Conservation (phyloP, 1,140 invertebrate genomes). For the Homalodisca vitripennis region DNA sequence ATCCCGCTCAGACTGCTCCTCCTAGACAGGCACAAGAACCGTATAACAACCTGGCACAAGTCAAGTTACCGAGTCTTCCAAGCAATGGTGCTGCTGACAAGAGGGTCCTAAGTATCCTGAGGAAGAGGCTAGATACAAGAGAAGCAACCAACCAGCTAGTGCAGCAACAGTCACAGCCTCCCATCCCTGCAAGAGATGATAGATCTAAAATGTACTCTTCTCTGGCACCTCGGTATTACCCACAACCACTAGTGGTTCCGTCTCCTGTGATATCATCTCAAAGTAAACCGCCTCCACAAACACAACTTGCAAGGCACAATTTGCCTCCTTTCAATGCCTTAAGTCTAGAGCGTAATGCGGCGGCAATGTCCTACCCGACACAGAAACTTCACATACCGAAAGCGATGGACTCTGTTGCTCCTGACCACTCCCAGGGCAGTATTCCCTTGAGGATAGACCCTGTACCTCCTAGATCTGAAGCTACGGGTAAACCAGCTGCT, state of each 20-base stretch:
- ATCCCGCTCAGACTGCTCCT: slow-evolving; percentile 3
- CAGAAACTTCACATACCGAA: slow-evolving; percentile 64
- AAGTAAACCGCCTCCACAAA: slow-evolving; percentile 1
- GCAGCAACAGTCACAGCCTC: slow-evolving; percentile 44
- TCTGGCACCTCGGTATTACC: slow-evolving; percentile 27
- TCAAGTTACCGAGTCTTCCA: not conserved
- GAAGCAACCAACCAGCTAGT: slow-evolving; percentile 55
- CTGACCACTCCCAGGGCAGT: slow-evolving; percentile 40
- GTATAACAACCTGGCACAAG: not conserved
- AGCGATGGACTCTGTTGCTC: slow-evolving; percentile 60
- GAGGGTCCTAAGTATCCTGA: slow-evolving; percentile 62
- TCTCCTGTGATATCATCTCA: not conserved
- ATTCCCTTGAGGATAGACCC: slow-evolving; percentile 40
- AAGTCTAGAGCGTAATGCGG: slow-evolving; percentile 45
- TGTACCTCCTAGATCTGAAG: slow-evolving; percentile 30
- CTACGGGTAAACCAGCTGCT: slow-evolving; percentile 6
- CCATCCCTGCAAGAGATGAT: slow-evolving; percentile 36
- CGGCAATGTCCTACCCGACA: slow-evolving; percentile 50
- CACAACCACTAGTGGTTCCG: slow-evolving; percentile 27
- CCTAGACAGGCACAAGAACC: not conserved
- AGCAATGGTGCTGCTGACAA: slow-evolving; percentile 56
- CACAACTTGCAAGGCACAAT: slow-evolving; percentile 49
- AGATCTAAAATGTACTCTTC: slow-evolving; percentile 31
- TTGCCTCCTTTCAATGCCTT: slow-evolving; percentile 57
- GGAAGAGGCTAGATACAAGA: slow-evolving; percentile 67